A percentile compares a stretch with the other conserved stretches of the same genome.
Evolutionary conservation across 2,797 vertebrate species (phyloP).

Genomic region (Avahi laniger): DNA sequence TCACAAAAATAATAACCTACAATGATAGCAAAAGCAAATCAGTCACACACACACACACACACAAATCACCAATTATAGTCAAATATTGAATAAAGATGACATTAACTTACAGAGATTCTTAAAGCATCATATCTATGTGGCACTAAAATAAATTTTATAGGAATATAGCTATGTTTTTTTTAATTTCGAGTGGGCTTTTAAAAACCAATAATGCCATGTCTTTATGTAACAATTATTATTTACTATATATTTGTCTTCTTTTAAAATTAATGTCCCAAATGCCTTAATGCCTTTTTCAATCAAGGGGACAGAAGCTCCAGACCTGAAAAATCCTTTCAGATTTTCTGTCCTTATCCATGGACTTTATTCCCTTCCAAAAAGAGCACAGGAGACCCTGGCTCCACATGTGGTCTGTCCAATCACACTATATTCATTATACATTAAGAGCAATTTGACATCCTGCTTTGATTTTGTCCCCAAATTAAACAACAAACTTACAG

Average conservation of each 20-base stretch:
- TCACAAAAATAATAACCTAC: background rate
- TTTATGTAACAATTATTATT: background rate
- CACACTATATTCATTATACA: background rate
- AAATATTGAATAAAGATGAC: slow-evolving; percentile 2
- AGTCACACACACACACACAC: background rate
- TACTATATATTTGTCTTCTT: background rate
- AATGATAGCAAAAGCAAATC: background rate
- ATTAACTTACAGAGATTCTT: background rate
- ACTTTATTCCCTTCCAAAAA: background rate
- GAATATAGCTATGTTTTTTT: background rate
- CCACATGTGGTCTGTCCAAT: background rate
- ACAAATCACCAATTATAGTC: background rate
- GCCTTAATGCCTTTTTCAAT: background rate
- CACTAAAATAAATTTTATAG: background rate
- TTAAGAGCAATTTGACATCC: background rate
- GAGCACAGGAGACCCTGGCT: background rate
- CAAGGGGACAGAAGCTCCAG: background rate
- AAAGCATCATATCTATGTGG: background rate
- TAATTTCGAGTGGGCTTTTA: background rate
- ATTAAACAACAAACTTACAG: background rate
- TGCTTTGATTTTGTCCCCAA: background rate
- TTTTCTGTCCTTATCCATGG: background rate
- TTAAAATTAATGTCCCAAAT: background rate
- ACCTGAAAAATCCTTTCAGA: background rate
- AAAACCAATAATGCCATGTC: background rate